phyloP scores from a whole-genome alignment of 2,888 invertebrate genomes.

The Acleris laterana region DNA sequence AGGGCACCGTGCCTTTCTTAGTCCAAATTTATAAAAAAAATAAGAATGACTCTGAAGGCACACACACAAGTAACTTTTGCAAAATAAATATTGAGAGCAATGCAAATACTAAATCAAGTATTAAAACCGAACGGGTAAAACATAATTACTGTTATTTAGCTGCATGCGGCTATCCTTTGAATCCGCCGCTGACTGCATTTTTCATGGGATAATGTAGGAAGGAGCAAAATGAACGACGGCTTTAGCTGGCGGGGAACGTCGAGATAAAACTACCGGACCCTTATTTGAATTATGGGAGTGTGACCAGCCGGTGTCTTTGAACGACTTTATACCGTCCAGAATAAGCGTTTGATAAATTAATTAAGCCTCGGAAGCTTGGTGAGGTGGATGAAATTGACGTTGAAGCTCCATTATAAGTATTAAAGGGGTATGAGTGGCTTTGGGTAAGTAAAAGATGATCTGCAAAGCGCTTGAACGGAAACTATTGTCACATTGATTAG shows the following conservation, averaged over 20 bases:
- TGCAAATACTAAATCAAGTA: neutral
- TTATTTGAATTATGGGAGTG: slow-evolving; percentile 64
- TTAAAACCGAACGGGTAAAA: neutral
- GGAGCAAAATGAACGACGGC: slow-evolving; percentile 60
- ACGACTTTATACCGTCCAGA: slow-evolving; percentile 41
- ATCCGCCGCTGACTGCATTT: slow-evolving; percentile 55
- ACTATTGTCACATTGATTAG: no score
- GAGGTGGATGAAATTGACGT: slow-evolving; percentile 26
- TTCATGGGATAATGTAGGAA: slow-evolving; percentile 56
- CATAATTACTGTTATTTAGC: slow-evolving; percentile 33
- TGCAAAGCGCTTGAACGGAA: no score
- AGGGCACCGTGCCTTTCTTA: no score
- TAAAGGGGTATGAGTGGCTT: slow-evolving; percentile 13
- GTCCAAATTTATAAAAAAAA: no score
- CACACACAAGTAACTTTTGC: no score
- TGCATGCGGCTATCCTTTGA: slow-evolving; percentile 59
- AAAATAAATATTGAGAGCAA: neutral
- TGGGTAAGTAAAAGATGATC: no score
- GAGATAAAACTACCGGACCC: slow-evolving; percentile 63
- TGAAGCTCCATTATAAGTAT: slow-evolving; percentile 14
- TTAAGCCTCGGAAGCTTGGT: slow-evolving; percentile 28
- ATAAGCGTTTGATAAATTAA: slow-evolving; percentile 33
- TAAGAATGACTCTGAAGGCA: no score
- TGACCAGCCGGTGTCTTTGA: slow-evolving; percentile 46
- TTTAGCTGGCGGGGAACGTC: slow-evolving; percentile 55